Conservation (phyloP, 2,888 invertebrate species). For the Nymphalis c-album region DNA sequence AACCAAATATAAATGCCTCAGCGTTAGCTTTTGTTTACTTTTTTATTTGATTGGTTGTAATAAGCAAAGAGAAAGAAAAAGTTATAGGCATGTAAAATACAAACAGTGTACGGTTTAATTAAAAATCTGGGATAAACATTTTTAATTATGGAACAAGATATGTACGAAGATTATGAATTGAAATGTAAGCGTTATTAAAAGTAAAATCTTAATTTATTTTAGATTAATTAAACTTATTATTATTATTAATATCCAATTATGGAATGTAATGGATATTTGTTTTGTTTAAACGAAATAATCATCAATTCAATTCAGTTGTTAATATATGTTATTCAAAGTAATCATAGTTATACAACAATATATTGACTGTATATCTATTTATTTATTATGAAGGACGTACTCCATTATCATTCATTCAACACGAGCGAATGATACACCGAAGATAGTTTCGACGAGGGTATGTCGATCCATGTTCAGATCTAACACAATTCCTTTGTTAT, state of each 20-base stretch:
- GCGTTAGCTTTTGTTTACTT: slow-evolving; percentile 25
- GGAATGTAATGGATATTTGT: too few species aligned
- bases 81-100: neutral
- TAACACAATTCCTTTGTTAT: neutral
- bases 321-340: neutral
- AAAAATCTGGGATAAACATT: neutral
- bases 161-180: neutral
- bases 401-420: neutral
- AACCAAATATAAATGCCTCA: slow-evolving; percentile 29
- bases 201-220: too few species aligned
- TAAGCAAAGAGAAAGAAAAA: neutral
- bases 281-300: too few species aligned
- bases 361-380: neutral
- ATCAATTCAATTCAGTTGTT: neutral
- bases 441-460: neutral
- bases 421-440: neutral
- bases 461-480: neutral
- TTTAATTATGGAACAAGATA: neutral
- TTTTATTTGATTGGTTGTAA: slow-evolving; percentile 29
- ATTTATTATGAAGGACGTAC: neutral
- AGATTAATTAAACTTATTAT: too few species aligned
- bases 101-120: neutral
- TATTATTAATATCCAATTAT: too few species aligned
- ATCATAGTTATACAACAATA: neutral
- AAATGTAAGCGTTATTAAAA: too few species aligned